Evolutionary conservation across 1,140 invertebrate genomes (phyloP).

Genomic region (Diploscapter pachys): DNA sequence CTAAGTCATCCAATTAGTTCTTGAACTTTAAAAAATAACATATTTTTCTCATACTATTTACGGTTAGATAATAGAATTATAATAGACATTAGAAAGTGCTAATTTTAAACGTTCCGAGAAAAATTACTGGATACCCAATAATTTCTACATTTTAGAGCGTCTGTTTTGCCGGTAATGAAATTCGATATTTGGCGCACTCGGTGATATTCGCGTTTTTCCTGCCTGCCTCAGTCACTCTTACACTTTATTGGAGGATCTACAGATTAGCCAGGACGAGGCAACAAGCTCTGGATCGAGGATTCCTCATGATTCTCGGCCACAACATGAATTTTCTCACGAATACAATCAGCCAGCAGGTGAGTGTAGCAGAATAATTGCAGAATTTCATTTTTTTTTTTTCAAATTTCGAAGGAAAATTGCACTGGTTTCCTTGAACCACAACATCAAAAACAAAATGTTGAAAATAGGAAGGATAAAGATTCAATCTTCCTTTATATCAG

Average conservation of each 20-base stretch:
- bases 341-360: conserved; percentile 40
- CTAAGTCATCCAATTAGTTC: background rate
- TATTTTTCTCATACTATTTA: no score
- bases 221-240: conserved; percentile 55
- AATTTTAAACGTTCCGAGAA: background rate
- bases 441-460: no score
- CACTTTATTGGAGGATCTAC: conserved; percentile 57
- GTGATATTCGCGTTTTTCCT: conserved; percentile 58
- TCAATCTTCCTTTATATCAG: no score
- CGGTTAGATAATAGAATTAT: no score
- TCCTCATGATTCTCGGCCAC: conserved; percentile 58
- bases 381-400: background rate
- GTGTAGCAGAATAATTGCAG: conserved; percentile 12
- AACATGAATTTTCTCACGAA: conserved; percentile 59
- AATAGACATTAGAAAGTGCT: no score
- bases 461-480: no score
- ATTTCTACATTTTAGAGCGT: conserved; percentile 40
- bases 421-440: no score
- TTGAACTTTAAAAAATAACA: background rate
- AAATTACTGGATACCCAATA: background rate
- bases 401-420: no score
- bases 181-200: conserved; percentile 56
- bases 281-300: conserved; percentile 54
- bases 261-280: conserved; percentile 53
- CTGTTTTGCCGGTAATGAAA: conserved; percentile 58